These are phyloP conservation scores for Rhopalosiphum nymphaeae DNA, from an alignment of 2,888 invertebrate species.

Conservation along the genomic window DNA sequence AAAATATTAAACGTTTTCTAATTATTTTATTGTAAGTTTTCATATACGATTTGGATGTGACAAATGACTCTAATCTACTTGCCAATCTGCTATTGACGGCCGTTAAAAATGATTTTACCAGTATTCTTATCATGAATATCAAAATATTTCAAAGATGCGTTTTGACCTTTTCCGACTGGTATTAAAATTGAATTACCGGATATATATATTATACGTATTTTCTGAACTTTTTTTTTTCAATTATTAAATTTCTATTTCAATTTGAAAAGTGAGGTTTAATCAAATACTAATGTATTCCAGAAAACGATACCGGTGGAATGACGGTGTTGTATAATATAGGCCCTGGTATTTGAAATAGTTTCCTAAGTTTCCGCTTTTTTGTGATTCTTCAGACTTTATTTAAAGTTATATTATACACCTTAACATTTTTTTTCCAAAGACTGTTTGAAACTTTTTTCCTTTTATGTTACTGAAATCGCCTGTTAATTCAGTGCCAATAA, in stretches of 20 bases:
- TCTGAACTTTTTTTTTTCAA: not conserved
- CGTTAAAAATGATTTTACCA: not conserved
- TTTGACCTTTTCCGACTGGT: not conserved
- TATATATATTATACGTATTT: not conserved
- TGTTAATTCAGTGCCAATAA: slow-evolving; percentile 19
- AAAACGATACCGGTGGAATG: not conserved
- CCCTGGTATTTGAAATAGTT: slow-evolving; percentile 2
- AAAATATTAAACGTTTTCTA: not conserved
- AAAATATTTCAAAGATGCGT: not conserved
- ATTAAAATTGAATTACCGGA: not conserved
- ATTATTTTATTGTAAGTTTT: not conserved
- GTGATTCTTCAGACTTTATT: slow-evolving; percentile 12
- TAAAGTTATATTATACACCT: not conserved
- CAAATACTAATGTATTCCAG: slow-evolving; percentile 20
- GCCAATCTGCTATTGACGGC: not conserved
- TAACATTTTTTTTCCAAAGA: not conserved
- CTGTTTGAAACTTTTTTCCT: slow-evolving; percentile 20
- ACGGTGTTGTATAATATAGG: not conserved
- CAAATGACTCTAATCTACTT: not conserved
- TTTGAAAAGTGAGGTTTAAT: not conserved
- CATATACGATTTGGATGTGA: not conserved
- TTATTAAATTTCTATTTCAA: not conserved
- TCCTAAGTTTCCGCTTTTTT: not conserved
- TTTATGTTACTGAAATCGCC: not conserved
- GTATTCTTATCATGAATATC: not conserved